Base-by-base conservation (phyloP, 2,113 vertebrate genomes). In the zebrafish (Danio rerio) region DNA sequence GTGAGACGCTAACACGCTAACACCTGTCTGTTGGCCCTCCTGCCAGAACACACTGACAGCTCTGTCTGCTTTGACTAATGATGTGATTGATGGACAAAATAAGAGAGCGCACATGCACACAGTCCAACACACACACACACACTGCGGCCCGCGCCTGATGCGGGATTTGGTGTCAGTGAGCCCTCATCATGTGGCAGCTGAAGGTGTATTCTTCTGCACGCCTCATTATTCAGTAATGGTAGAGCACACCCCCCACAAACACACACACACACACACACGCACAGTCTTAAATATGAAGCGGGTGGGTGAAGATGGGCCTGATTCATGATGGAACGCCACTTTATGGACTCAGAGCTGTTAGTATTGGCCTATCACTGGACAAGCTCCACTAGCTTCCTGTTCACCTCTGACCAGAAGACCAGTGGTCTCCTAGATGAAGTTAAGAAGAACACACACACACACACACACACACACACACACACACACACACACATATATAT, bases 211-310 rank as follows among this genome's bases (percentile, higher is more conserved):
- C 93, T 94, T 91, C 94, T 93, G 93, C 94, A 96, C 92, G 95
- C 93, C 94, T 96, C 95, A 96, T 96, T 96, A 97, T 94, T 93
- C 95, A 94, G 94, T 95, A 96, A 97, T 96, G 95, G 94, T 94
- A 93, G 95, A 86, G 95, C 94, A 82, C 68, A 65, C 66, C 73
- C 81, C 58, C 72, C 68, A 61, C 55, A 18, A 40, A 75, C 16
- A 74, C 31, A 74, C 15, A 45, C 42, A 5, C 65, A 16, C 9
- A 65, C 10, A 16, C 31, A 53, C 18, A 50, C 18, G 50, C 71
- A 74, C 71, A 43, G 20, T 53, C 10, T 91, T 59, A 73, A 63
- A 81, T 58, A 77, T 53, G 49, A 73, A 62, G 58, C 53, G 69
- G 52, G 18, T 55, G 74, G 11, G 56, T 45, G 49, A 81, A 58